Conservation (phyloP, 2,797 vertebrate genomes). For the Gallinago solitaria region DNA sequence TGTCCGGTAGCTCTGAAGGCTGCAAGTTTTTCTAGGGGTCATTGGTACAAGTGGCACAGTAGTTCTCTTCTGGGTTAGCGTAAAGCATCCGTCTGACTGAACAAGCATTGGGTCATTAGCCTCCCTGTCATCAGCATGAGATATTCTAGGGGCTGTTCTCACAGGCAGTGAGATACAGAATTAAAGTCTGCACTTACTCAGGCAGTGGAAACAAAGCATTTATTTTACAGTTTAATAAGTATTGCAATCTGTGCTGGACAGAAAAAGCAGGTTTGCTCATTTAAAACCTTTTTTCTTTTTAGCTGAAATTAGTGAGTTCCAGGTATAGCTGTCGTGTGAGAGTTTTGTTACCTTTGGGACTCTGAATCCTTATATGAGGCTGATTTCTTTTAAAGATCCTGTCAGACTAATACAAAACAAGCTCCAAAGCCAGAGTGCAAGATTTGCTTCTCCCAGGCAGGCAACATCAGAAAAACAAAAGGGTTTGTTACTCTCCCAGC, state of each 20-base stretch:
- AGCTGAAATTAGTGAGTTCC: background rate
- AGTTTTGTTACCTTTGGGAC: background rate
- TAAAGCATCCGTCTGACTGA: background rate
- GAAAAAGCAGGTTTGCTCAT: background rate
- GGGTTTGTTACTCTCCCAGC: background rate
- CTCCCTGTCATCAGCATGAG: background rate
- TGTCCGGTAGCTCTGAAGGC: background rate
- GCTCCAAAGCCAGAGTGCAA: background rate
- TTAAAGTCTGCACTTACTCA: background rate
- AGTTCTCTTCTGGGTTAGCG: background rate
- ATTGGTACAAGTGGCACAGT: background rate
- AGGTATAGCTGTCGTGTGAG: background rate
- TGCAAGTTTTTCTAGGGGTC: background rate
- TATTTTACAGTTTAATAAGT: background rate
- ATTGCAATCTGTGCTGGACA: background rate
- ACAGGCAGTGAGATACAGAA: background rate
- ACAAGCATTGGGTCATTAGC: background rate
- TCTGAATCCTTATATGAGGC: background rate
- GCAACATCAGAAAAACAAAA: background rate
- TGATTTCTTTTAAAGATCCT: background rate
- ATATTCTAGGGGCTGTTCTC: background rate
- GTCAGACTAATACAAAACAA: background rate
- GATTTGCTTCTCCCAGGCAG: background rate
- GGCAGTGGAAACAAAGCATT: background rate
- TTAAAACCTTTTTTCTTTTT: background rate